Conservation (phyloP, 2,888 invertebrate species). For the Drosophila hamatofila region DNA sequence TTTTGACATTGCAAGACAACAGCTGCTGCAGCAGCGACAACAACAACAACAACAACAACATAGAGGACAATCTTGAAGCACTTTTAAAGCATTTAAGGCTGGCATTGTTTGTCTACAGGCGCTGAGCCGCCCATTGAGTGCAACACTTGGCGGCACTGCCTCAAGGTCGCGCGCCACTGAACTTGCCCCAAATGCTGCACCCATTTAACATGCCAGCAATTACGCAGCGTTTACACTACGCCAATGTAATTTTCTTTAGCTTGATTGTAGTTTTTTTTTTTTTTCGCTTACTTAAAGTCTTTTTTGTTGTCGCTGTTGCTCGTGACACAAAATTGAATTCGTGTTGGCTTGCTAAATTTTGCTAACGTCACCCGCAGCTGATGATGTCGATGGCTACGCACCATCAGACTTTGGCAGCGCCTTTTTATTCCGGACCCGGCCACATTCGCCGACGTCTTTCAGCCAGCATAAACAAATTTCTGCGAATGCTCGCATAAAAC, state of each 20-base stretch:
- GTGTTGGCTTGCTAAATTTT: slow-evolving; percentile 33
- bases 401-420: slow-evolving; percentile 15
- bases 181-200: slow-evolving; percentile 54
- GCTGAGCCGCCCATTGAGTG: slow-evolving; percentile 20
- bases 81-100: slow-evolving; percentile 71
- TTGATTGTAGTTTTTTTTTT: slow-evolving; percentile 24
- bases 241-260: slow-evolving; percentile 49
- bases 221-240: slow-evolving; percentile 21
- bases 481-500: slow-evolving; percentile 75
- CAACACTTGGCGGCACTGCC: slow-evolving; percentile 43
- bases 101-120: slow-evolving; percentile 63
- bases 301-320: background rate
- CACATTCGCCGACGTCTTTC: slow-evolving; percentile 16
- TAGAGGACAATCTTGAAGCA: slow-evolving; percentile 59
- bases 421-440: slow-evolving; percentile 2
- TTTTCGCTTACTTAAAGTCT: slow-evolving; percentile 22
- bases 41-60: slow-evolving; percentile 25
- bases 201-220: too few species aligned
- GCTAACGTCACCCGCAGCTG: slow-evolving; percentile 53
- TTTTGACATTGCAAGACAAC: slow-evolving; percentile 72
- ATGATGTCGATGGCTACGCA: slow-evolving; percentile 38
- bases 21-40: slow-evolving; percentile 20
- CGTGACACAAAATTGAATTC: slow-evolving; percentile 57
- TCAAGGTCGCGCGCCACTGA: slow-evolving; percentile 68
- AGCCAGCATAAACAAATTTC: slow-evolving; percentile 68